Evolutionary conservation across 1,140 invertebrate species (phyloP).

Genomic region (Papilio machaon): DNA sequence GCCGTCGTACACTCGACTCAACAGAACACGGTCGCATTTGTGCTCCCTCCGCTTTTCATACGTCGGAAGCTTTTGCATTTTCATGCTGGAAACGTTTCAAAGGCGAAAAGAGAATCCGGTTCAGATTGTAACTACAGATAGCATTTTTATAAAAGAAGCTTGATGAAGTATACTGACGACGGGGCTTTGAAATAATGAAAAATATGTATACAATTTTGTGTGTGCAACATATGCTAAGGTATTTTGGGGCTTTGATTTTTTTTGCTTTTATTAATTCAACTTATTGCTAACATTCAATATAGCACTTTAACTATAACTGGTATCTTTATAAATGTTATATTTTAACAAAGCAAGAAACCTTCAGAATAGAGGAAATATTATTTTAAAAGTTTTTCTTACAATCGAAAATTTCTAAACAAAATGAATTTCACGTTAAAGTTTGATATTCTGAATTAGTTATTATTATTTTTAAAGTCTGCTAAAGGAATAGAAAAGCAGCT

Average conservation of each 20-base stretch:
- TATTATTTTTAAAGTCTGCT: not conserved
- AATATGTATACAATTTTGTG: not conserved
- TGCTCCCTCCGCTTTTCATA: conserved; percentile 15
- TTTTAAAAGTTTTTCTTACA: too few species aligned
- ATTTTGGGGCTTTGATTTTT: not conserved
- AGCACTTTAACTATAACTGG: not conserved
- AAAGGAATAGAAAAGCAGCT: conserved; percentile 4
- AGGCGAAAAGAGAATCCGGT: conserved; percentile 22
- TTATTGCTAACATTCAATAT: not conserved
- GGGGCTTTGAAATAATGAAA: not conserved
- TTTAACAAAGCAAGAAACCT: too few species aligned
- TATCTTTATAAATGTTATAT: too few species aligned
- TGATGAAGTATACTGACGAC: not conserved
- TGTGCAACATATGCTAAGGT: not conserved
- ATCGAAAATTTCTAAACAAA: too few species aligned
- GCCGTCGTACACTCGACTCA: not conserved
- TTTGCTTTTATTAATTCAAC: not conserved
- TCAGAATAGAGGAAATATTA: too few species aligned
- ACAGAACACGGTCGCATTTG: not conserved
- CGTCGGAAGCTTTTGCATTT: conserved; percentile 22
- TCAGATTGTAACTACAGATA: conserved; percentile 27
- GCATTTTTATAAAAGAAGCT: conserved; percentile 26
- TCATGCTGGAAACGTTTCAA: conserved; percentile 21
- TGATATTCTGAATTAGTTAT: not conserved
- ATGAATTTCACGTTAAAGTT: too few species aligned